phyloP scores from a whole-genome alignment of 2,888 invertebrate genomes.

The Antheraea yamamai region DNA sequence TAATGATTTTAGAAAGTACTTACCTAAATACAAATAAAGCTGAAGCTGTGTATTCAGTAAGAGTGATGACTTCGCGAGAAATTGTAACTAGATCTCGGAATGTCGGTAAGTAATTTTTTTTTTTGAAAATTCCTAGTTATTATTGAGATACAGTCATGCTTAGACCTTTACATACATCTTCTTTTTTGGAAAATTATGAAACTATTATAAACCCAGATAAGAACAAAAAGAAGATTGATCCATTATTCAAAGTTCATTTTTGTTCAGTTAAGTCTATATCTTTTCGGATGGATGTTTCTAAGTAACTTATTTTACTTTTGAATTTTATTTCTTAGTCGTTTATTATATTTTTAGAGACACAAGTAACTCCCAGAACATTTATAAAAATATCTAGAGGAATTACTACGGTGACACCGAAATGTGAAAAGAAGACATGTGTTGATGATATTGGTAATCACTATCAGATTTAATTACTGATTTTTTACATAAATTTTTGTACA shows the following conservation, averaged over 20 bases:
- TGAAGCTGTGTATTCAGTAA: not conserved
- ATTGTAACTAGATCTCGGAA: not conserved
- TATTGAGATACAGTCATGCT: not conserved
- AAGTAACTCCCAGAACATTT: slow-evolving; percentile 25
- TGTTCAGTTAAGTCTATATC: not conserved
- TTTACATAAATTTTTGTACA: not conserved
- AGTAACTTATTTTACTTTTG: not conserved
- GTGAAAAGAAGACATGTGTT: slow-evolving; percentile 1
- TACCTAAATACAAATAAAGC: not conserved
- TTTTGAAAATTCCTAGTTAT: not conserved
- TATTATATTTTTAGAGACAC: slow-evolving; percentile 21
- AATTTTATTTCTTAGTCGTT: not conserved
- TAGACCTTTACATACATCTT: not conserved
- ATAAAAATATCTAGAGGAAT: slow-evolving; percentile 26
- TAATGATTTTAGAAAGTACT: not conserved
- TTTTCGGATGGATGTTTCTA: not conserved
- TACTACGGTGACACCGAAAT: slow-evolving; percentile 18
- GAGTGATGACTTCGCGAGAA: not conserved
- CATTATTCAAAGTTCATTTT: not conserved
- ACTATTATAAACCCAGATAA: not conserved
- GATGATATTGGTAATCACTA: not conserved
- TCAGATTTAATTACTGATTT: not conserved
- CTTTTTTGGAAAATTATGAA: not conserved
- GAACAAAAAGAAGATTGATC: too few relatives aligned
- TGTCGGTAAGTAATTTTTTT: not conserved